Conservation (phyloP, 2,797 vertebrate species). For the Staurois parvus region DNA sequence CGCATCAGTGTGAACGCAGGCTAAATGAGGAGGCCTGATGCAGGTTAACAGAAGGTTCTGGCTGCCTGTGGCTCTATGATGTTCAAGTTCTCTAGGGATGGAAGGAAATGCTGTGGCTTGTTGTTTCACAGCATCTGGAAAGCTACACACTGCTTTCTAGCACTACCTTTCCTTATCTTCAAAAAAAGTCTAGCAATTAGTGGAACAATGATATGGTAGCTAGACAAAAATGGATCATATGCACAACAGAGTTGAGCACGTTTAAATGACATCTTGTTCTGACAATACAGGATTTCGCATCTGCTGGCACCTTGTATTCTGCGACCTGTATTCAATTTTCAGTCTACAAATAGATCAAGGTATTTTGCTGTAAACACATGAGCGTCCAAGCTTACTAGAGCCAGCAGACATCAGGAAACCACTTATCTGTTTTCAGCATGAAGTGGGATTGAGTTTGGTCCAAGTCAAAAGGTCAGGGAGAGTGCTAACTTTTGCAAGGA, state of each 20-base stretch:
- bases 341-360: conserved; percentile 63
- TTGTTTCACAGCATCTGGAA: too few species aligned
- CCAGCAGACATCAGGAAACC: conserved; percentile 71
- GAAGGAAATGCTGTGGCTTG: too few species aligned
- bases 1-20: too few species aligned
- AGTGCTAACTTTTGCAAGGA: conserved; percentile 63
- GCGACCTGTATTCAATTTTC: conserved; percentile 56
- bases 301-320: conserved; percentile 3
- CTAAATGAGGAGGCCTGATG: too few species aligned
- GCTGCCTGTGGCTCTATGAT: too few species aligned
- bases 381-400: conserved; percentile 55
- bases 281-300: background rate
- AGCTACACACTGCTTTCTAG: too few species aligned
- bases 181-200: too few species aligned
- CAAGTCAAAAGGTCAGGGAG: conserved; percentile 65
- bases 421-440: conserved; percentile 60
- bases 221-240: background rate
- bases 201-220: too few species aligned
- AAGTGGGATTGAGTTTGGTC: conserved; percentile 65
- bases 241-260: background rate
- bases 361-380: conserved; percentile 61
- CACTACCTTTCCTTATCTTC: too few species aligned
- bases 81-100: too few species aligned
- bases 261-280: background rate
- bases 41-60: too few species aligned